Conservation (phyloP, 2,888 invertebrate genomes). For the Carpatolechia fugitivella region DNA sequence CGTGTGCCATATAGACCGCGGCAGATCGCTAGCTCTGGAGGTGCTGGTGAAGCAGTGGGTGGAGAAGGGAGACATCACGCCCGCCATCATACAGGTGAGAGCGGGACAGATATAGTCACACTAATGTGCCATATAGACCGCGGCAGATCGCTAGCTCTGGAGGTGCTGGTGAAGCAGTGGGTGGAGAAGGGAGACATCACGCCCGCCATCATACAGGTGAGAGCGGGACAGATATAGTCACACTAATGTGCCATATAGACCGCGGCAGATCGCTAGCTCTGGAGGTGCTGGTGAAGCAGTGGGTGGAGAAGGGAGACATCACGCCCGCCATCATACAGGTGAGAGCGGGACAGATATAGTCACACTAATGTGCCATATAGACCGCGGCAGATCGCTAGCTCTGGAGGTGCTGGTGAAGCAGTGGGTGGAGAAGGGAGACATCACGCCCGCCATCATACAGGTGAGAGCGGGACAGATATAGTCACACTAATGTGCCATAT, state of each 20-base stretch:
- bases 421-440: constrained; percentile 66
- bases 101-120: constrained; percentile 24
- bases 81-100: constrained; percentile 66
- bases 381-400: constrained; percentile 65
- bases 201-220: constrained; percentile 68
- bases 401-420: constrained; percentile 61
- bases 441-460: constrained; percentile 67
- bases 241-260: constrained; percentile 51
- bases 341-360: constrained; percentile 23
- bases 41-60: constrained; percentile 67
- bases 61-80: constrained; percentile 60
- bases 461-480: constrained; percentile 31
- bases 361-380: constrained; percentile 45
- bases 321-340: constrained; percentile 70
- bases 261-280: constrained; percentile 66
- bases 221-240: constrained; percentile 14
- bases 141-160: constrained; percentile 64
- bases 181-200: constrained; percentile 62
- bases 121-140: constrained; percentile 54
- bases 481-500: constrained; percentile 45
- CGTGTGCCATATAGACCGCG: constrained; percentile 52
- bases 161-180: constrained; percentile 66
- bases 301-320: constrained; percentile 66
- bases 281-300: constrained; percentile 60
- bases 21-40: constrained; percentile 63